Evolutionary conservation across 2,113 vertebrate genomes (phyloP).

Genomic region (Scatophagus argus): DNA sequence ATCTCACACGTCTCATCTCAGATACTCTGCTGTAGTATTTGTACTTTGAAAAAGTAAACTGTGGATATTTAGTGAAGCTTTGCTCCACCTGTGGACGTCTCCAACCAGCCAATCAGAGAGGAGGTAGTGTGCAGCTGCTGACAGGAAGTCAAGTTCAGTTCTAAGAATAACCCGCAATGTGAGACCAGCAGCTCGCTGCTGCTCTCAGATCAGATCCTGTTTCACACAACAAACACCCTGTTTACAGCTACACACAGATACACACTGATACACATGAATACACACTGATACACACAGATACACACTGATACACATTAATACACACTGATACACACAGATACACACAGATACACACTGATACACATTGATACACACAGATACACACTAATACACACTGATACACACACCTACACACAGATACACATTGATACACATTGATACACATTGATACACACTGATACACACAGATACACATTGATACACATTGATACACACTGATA

Average conservation of each 20-base stretch:
- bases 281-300: neutral
- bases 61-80: neutral
- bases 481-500: neutral
- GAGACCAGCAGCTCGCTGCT: slow-evolving; percentile 12
- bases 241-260: neutral
- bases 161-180: slow-evolving; percentile 77
- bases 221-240: slow-evolving; percentile 5
- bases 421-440: neutral
- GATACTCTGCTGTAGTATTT: too few relatives aligned
- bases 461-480: neutral
- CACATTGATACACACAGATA: too few relatives aligned
- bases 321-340: too few relatives aligned
- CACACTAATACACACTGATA: too few relatives aligned
- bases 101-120: slow-evolving; percentile 5
- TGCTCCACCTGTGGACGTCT: neutral
- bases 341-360: neutral
- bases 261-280: too few relatives aligned
- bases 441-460: too few relatives aligned
- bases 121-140: slow-evolving; percentile 30
- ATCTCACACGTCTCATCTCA: too few relatives aligned
- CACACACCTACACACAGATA: neutral
- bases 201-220: slow-evolving; percentile 37
- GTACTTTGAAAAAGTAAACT: neutral
- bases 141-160: neutral
- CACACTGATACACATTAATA: too few relatives aligned